These are phyloP conservation scores for Stigmatopora argus DNA, from an alignment of 2,113 vertebrate genomes.

Conservation along the genomic window DNA sequence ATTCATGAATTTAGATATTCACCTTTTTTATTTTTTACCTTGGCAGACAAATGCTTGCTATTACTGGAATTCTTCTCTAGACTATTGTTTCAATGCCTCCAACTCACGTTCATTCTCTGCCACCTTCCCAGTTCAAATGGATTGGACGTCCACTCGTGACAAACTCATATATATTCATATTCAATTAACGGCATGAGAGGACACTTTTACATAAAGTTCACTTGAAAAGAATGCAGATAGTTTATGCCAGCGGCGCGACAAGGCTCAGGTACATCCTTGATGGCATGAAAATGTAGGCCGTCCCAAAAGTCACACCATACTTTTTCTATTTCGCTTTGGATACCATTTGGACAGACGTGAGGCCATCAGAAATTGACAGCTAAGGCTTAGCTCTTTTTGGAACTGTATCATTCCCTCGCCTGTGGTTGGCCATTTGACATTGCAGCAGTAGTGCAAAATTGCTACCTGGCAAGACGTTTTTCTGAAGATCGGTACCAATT, in stretches of 20 bases:
- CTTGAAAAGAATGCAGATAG: background rate
- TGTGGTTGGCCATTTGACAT: background rate
- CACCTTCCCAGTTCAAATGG: too few relatives aligned
- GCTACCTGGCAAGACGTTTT: background rate
- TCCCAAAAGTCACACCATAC: background rate
- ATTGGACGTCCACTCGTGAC: too few relatives aligned
- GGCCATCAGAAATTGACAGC: background rate
- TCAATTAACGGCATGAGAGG: background rate
- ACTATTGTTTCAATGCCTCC: slow-evolving; percentile 4
- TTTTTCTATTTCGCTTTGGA: background rate
- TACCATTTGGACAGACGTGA: background rate
- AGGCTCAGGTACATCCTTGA: background rate
- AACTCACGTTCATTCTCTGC: too few relatives aligned
- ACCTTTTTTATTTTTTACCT: slow-evolving; percentile 18
- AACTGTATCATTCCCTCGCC: background rate
- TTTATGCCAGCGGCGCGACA: background rate
- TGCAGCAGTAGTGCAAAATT: background rate
- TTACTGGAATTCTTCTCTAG: slow-evolving; percentile 11
- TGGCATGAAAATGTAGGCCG: background rate
- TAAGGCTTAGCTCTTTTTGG: background rate
- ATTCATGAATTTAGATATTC: slow-evolving; percentile 31
- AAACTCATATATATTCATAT: too few relatives aligned
- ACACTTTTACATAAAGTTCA: background rate
- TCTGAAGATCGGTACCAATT: background rate
- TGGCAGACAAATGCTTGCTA: slow-evolving; percentile 9